Evolutionary conservation across 2,113 vertebrate genomes (phyloP).

Genomic region (Salvelinus alpinus): DNA sequence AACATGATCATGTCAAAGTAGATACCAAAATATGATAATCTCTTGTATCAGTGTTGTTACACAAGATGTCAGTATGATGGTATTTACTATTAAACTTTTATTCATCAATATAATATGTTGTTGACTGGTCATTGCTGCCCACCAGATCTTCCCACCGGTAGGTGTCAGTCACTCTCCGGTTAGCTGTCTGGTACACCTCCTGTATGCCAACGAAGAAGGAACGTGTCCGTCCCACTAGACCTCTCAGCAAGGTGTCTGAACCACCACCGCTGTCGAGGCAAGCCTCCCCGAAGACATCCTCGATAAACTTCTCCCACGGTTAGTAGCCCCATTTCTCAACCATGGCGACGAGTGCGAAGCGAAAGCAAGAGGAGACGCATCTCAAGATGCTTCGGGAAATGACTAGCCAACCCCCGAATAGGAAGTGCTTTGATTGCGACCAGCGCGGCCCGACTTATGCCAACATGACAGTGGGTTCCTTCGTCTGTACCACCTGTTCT

Average conservation of each 20-base stretch:
- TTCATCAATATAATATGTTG: no score
- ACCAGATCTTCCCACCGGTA: no score
- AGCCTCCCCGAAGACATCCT: constrained; percentile 38
- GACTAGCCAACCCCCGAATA: constrained; percentile 92
- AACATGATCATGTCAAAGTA: background rate
- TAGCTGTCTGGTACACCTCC: no score
- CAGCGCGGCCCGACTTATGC: constrained; percentile 98
- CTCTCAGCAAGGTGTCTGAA: constrained; percentile 54
- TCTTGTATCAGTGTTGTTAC: background rate
- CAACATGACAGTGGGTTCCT: constrained; percentile 98
- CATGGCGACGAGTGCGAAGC: constrained; percentile 94
- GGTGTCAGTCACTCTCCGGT: no score
- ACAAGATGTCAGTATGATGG: background rate
- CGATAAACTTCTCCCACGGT: constrained; percentile 30
- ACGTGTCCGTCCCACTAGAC: constrained; percentile 10
- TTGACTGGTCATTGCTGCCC: no score
- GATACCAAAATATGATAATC: background rate
- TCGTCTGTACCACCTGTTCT: constrained; percentile 98
- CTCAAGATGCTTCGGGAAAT: constrained; percentile 96
- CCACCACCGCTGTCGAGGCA: constrained; percentile 26
- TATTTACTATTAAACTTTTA: constrained; percentile 1
- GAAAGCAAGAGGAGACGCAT: constrained; percentile 98
- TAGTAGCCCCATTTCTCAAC: constrained; percentile 45
- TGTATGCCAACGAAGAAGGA: no score
- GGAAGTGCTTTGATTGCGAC: constrained; percentile 98